These are phyloP conservation scores for Takifugu ocellatus DNA, from an alignment of 2,797 vertebrate species.

Conservation along the genomic window DNA sequence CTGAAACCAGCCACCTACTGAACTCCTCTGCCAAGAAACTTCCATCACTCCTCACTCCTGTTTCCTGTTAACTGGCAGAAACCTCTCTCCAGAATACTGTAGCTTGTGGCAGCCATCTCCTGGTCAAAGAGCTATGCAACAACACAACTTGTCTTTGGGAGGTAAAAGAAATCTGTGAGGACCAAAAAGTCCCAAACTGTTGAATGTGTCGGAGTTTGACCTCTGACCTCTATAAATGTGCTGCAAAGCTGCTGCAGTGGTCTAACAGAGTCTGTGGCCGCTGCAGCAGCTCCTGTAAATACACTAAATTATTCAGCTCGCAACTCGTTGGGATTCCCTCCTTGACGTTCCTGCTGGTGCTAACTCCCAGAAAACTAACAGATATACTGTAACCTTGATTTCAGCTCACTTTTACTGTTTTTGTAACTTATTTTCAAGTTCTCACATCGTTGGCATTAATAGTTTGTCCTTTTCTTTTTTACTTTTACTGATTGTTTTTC, in stretches of 20 bases:
- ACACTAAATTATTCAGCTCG: slow-evolving; percentile 87
- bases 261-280: slow-evolving; percentile 50
- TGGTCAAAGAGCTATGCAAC: slow-evolving; percentile 71
- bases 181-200: slow-evolving; percentile 51
- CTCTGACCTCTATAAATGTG: slow-evolving; percentile 45
- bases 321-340: slow-evolving; percentile 9
- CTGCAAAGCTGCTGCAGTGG: slow-evolving; percentile 65
- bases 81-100: slow-evolving; percentile 29
- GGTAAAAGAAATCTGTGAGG: slow-evolving; percentile 35
- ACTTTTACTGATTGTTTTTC: slow-evolving; percentile 69
- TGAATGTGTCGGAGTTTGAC: slow-evolving; percentile 79
- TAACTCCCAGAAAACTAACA: slow-evolving; percentile 64
- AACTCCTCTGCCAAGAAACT: slow-evolving; percentile 33
- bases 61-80: slow-evolving; percentile 51
- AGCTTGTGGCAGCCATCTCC: slow-evolving; percentile 50
- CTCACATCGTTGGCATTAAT: slow-evolving; percentile 70
- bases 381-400: slow-evolving; percentile 70
- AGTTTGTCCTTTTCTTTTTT: slow-evolving; percentile 54
- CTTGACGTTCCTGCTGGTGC: slow-evolving; percentile 75
- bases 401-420: slow-evolving; percentile 34
- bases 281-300: slow-evolving; percentile 67
- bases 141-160: slow-evolving; percentile 22
- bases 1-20: slow-evolving; percentile 35
- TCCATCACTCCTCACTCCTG: slow-evolving; percentile 23
- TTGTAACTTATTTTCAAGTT: slow-evolving; percentile 77